A percentile compares a stretch with the other conserved stretches of the same genome.
These are phyloP conservation scores for Sminthurides bifidus DNA, from an alignment of 1,140 invertebrate species.

Conservation along the genomic window DNA sequence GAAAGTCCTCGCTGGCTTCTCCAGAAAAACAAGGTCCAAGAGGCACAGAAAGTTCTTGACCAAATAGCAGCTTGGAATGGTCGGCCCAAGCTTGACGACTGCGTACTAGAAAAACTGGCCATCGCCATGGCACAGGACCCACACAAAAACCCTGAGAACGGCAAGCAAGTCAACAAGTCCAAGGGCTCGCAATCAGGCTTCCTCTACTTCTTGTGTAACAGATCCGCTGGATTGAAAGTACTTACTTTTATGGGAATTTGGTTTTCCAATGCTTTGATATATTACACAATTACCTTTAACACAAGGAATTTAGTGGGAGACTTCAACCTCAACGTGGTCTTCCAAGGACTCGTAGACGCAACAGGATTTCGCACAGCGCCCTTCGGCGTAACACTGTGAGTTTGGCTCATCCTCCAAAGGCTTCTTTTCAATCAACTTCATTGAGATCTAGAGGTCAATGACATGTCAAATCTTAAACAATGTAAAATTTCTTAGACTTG, in stretches of 20 bases:
- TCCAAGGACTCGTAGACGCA: conserved; percentile 4
- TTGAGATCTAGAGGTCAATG: neutral
- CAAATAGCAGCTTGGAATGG: conserved; percentile 28
- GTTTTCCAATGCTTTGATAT: conserved; percentile 9
- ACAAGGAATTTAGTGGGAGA: conserved; percentile 14
- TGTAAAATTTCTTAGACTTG: conserved; percentile 3
- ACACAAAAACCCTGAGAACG: neutral
- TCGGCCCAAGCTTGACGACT: neutral
- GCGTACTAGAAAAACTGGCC: neutral
- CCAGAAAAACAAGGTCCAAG: conserved; percentile 14
- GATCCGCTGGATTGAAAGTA: neutral
- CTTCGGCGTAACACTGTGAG: neutral
- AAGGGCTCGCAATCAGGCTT: neutral
- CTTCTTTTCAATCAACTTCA: neutral
- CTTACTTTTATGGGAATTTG: conserved; percentile 7
- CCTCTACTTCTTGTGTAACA: conserved; percentile 1
- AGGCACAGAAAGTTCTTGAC: conserved; percentile 21
- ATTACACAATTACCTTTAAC: conserved; percentile 17
- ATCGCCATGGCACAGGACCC: neutral
- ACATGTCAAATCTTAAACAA: neutral
- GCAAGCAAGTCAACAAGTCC: neutral
- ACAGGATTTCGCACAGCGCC: neutral
- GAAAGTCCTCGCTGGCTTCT: conserved; percentile 29
- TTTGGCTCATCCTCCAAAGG: neutral
- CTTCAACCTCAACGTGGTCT: conserved; percentile 9